Evolutionary conservation across 2,113 vertebrate genomes (phyloP).

Genomic region (Crotalus viridis): DNA sequence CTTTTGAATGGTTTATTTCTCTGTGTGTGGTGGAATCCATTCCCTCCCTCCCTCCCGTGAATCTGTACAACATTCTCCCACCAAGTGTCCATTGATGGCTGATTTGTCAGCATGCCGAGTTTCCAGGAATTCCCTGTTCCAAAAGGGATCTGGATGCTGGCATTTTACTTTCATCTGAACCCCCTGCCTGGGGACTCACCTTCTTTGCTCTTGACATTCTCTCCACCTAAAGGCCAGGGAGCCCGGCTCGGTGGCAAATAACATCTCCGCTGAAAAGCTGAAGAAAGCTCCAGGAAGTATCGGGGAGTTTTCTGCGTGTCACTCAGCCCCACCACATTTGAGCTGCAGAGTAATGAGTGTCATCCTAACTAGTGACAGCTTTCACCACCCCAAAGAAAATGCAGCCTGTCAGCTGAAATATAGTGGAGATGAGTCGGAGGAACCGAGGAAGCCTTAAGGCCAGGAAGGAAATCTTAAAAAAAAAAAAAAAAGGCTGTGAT

Average conservation of each 20-base stretch:
- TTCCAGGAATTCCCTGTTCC: background rate
- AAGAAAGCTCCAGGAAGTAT: background rate
- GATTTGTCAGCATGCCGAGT: too few species aligned
- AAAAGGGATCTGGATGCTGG: background rate
- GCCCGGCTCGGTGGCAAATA: background rate
- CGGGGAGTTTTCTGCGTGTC: slow-evolving; percentile 17
- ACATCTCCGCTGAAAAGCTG: background rate
- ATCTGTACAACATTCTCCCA: too few species aligned
- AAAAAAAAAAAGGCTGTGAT: background rate
- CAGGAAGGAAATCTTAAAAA: background rate
- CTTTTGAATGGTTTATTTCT: too few species aligned
- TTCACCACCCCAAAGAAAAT: slow-evolving; percentile 34
- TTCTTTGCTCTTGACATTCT: background rate
- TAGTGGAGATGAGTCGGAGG: background rate
- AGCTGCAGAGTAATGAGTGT: slow-evolving; percentile 24
- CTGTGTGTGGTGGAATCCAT: too few species aligned
- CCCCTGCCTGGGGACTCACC: background rate
- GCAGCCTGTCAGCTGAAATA: slow-evolving; percentile 24
- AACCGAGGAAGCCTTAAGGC: background rate
- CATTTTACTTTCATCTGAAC: too few species aligned
- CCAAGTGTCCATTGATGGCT: too few species aligned
- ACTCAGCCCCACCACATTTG: background rate
- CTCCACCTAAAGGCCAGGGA: background rate
- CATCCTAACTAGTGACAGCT: slow-evolving; percentile 12
- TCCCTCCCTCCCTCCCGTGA: too few species aligned